Evolutionary conservation across 2,113 vertebrate genomes (phyloP).

Genomic region (Octodon degus): DNA sequence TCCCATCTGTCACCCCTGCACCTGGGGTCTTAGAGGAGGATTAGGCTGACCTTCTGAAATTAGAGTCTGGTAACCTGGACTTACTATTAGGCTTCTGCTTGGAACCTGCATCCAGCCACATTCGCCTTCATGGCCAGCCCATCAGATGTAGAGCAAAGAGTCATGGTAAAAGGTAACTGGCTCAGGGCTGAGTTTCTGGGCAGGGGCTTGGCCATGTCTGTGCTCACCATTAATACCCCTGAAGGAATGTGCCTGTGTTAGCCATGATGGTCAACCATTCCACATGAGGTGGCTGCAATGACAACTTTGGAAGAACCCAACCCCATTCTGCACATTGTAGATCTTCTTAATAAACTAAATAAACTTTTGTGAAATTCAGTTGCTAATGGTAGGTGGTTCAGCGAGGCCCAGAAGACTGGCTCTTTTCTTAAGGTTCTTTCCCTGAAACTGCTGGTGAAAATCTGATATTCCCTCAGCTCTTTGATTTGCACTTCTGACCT

Average conservation of each 20-base stretch:
- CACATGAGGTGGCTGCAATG: background rate
- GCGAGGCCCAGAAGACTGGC: too few relatives aligned
- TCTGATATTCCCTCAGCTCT: background rate
- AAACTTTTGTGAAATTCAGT: background rate
- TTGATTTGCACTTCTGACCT: too few relatives aligned
- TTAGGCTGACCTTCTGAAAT: background rate
- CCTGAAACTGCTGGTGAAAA: background rate
- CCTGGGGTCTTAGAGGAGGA: background rate
- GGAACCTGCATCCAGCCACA: background rate
- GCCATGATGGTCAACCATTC: too few relatives aligned
- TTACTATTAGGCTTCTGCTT: background rate
- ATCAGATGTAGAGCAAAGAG: background rate
- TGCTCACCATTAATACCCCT: background rate
- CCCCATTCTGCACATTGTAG: background rate
- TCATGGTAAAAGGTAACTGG: background rate
- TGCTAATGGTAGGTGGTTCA: background rate
- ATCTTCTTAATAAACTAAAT: background rate
- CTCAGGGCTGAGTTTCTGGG: background rate
- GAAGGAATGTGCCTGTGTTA: background rate
- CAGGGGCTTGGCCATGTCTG: fast-evolving
- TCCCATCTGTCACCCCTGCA: background rate
- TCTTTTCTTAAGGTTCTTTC: background rate
- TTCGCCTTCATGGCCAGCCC: background rate
- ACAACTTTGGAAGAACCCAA: background rate
- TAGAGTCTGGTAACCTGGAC: too few relatives aligned